Evolutionary conservation across 1,140 invertebrate species (phyloP).

Genomic region (Heliconius congener): DNA sequence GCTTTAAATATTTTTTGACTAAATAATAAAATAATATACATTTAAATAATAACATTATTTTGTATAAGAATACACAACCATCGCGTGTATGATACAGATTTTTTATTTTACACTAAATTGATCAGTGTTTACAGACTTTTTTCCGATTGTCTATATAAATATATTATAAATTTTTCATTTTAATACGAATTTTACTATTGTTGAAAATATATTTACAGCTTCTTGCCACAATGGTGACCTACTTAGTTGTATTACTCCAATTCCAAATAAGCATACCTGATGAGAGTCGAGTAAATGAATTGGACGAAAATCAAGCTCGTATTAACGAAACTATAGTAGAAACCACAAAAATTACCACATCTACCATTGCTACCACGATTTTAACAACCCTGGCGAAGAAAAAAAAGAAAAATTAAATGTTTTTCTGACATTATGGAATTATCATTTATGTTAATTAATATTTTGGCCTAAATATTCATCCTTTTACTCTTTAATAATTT

Average conservation of each 20-base stretch:
- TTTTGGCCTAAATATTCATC: too few species aligned
- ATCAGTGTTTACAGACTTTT: too few species aligned
- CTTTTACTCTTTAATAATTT: too few species aligned
- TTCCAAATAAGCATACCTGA: conserved; percentile 87
- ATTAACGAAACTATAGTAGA: conserved; percentile 49
- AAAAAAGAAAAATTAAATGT: conserved; percentile 63
- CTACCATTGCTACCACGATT: conserved; percentile 61
- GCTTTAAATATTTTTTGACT: too few species aligned
- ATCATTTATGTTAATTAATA: too few species aligned
- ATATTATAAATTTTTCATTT: background rate
- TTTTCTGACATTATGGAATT: background rate
- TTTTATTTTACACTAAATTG: too few species aligned
- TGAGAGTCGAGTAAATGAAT: conserved; percentile 52
- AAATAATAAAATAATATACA: too few species aligned
- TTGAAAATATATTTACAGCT: conserved; percentile 67
- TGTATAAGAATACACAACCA: too few species aligned
- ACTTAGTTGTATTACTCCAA: conserved; percentile 85
- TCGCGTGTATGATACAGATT: too few species aligned
- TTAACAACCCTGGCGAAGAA: conserved; percentile 63
- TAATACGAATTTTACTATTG: background rate
- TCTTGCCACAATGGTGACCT: conserved; percentile 86
- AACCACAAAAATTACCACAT: conserved; percentile 46
- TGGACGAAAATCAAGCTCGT: conserved; percentile 23
- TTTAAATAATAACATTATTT: too few species aligned
- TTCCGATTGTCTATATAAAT: background rate